Base-by-base conservation (phyloP, 2,888 invertebrate species). In the Thysanoteuthis rhombus region DNA sequence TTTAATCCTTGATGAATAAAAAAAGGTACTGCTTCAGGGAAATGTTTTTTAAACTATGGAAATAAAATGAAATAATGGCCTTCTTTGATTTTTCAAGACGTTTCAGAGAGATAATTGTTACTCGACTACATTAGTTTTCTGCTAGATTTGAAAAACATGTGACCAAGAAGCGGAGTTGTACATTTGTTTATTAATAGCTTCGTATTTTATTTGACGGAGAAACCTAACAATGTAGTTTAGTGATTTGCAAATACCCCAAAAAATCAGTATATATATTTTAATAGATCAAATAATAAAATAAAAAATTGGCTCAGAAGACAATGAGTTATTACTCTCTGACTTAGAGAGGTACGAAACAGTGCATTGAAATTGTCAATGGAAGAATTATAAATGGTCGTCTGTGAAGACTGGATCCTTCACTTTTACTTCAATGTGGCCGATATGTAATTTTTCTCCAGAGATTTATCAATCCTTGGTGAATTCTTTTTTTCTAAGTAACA, bases 321-420 rank as follows among this genome's bases (percentile, higher is more conserved):
- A 32, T 75, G 2, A 10, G 75, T n/a, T n/a, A 10, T 10, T n/a
- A 75, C 16, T 19, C 32, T 25, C 25, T 22, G 25, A 22, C 25
- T 6, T 52, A 22, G 36, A 36, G 6, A 1, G 36, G 10, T 91
- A 91, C 91, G 91, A 91, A 42, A 91, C 91, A 42, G 25, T n/a
- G 75, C 25, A 52, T 12, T 12, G 10, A 75, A n/a, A n/a, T 75
- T 75, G 10, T 32, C 32, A 75, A n/a, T 75, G 2, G 75, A 2
- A 75, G 75, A n/a, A 75, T 75, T 75, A n/a, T 75, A 75, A 91
- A 91, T 91, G 32, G 91, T 91, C 91, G 91, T 91, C 91, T 91
- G 91, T 91, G 91, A 38, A n/a, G 42, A 3, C 12, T 36, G 32
- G 75, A n/a, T 75, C 16, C n/a, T 8, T 75, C 75, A 75, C n/a